Conservation (phyloP, 35 echinoderm and acorn worm genomes). For the Eucidaris tribuloides region DNA sequence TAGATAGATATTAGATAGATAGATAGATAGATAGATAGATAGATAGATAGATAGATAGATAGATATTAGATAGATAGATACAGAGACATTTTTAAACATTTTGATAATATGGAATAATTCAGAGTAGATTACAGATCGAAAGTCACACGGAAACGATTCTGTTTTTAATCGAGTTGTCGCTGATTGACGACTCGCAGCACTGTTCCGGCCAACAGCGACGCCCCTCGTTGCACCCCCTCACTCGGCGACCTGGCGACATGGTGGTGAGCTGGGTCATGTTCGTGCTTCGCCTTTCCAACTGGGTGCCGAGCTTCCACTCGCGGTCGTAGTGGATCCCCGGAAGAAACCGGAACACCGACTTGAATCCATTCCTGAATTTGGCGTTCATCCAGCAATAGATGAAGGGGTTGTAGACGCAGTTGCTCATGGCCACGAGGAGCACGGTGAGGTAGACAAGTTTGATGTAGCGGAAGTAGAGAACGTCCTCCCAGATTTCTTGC, state of each 20-base stretch:
- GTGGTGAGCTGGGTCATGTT: constrained; percentile 67
- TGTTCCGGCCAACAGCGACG: constrained; percentile 1
- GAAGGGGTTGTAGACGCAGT: constrained; percentile 95
- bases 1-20: too few relatives aligned
- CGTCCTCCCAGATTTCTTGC: constrained; percentile 55
- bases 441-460: constrained; percentile 39
- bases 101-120: too few relatives aligned
- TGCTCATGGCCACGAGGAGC: constrained; percentile 81
- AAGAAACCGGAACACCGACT: constrained; percentile 81
- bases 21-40: too few relatives aligned
- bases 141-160: not conserved
- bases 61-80: too few relatives aligned
- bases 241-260: constrained; percentile 3
- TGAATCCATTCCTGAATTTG: constrained; percentile 98
- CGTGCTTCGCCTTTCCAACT: constrained; percentile 43
- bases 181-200: not conserved
- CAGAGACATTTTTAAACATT: too few relatives aligned
- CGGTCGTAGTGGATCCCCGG: constrained; percentile 54
- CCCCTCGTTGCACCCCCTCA: not conserved
- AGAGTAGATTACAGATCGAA: too few relatives aligned
- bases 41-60: too few relatives aligned
- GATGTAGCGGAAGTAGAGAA: constrained; percentile 62
- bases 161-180: not conserved
- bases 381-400: constrained; percentile 99
- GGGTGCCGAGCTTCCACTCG: constrained; percentile 53